Percentiles rank a stretch among this genome's conserved stretches.
phyloP scores from a whole-genome alignment of 2,888 invertebrate genomes.

The Synanthedon myopaeformis region DNA sequence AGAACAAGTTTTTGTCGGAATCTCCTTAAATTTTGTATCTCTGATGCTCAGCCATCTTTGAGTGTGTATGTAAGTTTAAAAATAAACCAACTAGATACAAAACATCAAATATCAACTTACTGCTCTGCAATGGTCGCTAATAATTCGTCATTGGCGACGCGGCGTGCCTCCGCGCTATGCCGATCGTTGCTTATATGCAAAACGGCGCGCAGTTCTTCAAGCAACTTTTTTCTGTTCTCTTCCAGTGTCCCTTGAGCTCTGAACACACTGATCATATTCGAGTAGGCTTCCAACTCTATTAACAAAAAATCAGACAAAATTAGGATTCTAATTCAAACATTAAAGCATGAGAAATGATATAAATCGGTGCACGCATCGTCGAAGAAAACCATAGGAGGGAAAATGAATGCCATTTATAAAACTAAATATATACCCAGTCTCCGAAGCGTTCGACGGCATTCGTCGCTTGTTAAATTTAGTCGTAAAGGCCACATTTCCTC shows the following conservation, averaged over 20 bases:
- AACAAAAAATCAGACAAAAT: slow-evolving; percentile 22
- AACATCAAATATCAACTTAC: slow-evolving; percentile 70
- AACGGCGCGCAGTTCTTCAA: slow-evolving; percentile 84
- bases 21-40: slow-evolving; percentile 10
- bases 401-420: slow-evolving; percentile 62
- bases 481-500: slow-evolving; percentile 75
- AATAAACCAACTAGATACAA: slow-evolving; percentile 41
- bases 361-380: neutral
- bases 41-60: slow-evolving; percentile 55
- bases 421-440: slow-evolving; percentile 81
- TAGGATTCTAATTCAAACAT: neutral
- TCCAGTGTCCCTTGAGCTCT: slow-evolving; percentile 92
- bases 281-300: slow-evolving; percentile 92
- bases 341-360: neutral
- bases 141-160: slow-evolving; percentile 93
- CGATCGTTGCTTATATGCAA: slow-evolving; percentile 91
- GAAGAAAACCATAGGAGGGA: slow-evolving; percentile 60
- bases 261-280: slow-evolving; percentile 88
- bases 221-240: slow-evolving; percentile 84
- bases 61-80: slow-evolving; percentile 44
- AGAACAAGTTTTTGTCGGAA: too few species aligned
- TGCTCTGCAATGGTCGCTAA: slow-evolving; percentile 89
- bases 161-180: slow-evolving; percentile 90
- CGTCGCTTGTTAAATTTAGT: slow-evolving; percentile 88
- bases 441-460: slow-evolving; percentile 88